phyloP scores from a whole-genome alignment of 2,888 invertebrate genomes.

The Automeris io region DNA sequence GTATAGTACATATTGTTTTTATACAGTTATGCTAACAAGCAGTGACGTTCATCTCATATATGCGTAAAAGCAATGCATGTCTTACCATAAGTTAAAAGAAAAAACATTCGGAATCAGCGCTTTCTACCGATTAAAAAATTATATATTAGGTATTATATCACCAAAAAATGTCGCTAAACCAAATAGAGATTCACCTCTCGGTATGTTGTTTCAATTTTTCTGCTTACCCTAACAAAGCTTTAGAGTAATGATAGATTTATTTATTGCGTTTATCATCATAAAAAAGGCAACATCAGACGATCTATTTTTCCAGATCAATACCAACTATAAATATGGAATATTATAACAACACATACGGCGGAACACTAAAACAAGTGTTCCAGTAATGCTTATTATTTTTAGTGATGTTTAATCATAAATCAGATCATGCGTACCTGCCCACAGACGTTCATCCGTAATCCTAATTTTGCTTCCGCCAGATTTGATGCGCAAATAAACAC shows the following conservation, averaged over 20 bases:
- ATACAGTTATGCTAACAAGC: neutral
- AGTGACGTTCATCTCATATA: too few species aligned
- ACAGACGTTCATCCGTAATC: conserved; percentile 13
- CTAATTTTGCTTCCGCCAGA: conserved; percentile 17
- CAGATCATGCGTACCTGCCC: conserved; percentile 4
- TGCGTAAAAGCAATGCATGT: too few species aligned
- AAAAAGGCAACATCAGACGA: neutral
- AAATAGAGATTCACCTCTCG: too few species aligned
- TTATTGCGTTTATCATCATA: too few species aligned
- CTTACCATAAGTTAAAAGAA: too few species aligned
- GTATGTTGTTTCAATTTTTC: too few species aligned
- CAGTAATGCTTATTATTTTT: conserved; percentile 4
- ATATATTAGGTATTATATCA: too few species aligned
- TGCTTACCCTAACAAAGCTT: too few species aligned
- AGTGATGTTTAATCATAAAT: conserved; percentile 3
- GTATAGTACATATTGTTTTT: neutral
- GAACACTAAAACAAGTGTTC: neutral
- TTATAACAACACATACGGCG: neutral
- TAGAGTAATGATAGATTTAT: too few species aligned
- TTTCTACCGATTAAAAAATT: too few species aligned
- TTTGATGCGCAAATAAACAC: conserved; percentile 20
- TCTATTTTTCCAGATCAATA: conserved; percentile 4
- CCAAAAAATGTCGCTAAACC: too few species aligned
- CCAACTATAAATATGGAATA: neutral
- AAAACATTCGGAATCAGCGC: too few species aligned